A percentile compares a stretch with the other conserved stretches of the same genome.
These are phyloP conservation scores for Drosophila nigritarsus DNA, from an alignment of 2,888 invertebrate species.

Conservation along the genomic window DNA sequence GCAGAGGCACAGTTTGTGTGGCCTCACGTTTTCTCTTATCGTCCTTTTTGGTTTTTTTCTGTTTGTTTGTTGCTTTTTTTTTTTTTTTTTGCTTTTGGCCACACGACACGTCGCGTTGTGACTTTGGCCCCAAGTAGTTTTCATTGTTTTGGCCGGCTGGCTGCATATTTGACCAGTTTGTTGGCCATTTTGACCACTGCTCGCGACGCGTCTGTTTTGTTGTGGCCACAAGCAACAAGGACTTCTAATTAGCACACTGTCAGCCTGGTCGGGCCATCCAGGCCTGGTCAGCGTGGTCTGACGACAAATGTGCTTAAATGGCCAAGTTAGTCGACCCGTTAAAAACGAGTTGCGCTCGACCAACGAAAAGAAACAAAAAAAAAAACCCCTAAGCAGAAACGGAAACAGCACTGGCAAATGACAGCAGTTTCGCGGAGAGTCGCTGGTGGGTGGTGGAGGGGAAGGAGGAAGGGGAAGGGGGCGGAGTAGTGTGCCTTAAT, in stretches of 20 bases:
- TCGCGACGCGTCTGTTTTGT: constrained; percentile 68
- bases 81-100: neutral
- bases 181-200: constrained; percentile 5
- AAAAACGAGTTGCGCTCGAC: constrained; percentile 64
- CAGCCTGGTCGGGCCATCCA: constrained; percentile 52
- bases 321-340: constrained; percentile 75
- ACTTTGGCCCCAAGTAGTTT: constrained; percentile 77
- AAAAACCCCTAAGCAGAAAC: constrained; percentile 58
- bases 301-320: constrained; percentile 80
- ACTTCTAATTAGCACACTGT: constrained; percentile 82
- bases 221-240: constrained; percentile 82
- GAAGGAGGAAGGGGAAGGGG: neutral
- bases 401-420: constrained; percentile 61
- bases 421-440: constrained; percentile 33
- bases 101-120: constrained; percentile 51
- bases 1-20: constrained; percentile 17
- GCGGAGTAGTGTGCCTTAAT: constrained; percentile 34
- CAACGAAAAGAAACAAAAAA: constrained; percentile 7
- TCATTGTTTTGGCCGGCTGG: constrained; percentile 68
- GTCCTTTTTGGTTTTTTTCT: neutral
- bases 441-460: neutral
- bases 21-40: constrained; percentile 22
- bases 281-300: constrained; percentile 58
- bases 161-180: constrained; percentile 36
- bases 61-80: neutral